Conservation (phyloP, 2,797 vertebrate species). For the Trichosurus vulpecula region DNA sequence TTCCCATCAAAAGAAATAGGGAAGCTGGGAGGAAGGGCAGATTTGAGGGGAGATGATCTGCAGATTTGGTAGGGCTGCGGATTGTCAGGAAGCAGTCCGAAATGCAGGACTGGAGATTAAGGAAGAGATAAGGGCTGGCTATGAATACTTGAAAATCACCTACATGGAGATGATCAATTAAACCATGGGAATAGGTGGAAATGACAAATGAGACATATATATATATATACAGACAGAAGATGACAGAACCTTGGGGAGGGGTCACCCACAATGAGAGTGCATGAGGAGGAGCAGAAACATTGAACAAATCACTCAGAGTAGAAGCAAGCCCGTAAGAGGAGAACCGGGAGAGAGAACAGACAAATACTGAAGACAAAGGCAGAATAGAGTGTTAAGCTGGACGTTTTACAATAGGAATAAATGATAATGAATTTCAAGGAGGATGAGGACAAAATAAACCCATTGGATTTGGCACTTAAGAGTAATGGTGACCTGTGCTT, state of each 20-base stretch:
- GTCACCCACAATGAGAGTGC: too few species aligned
- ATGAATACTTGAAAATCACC: neutral
- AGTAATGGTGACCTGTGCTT: neutral
- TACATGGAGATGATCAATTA: neutral
- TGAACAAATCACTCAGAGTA: too few species aligned
- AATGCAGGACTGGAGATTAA: neutral
- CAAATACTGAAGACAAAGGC: neutral
- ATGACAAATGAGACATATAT: too few species aligned
- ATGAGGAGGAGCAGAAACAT: too few species aligned
- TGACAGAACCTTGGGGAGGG: too few species aligned
- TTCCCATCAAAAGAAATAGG: too few species aligned
- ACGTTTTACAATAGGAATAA: neutral
- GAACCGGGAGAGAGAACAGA: neutral
- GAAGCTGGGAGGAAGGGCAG: too few species aligned
- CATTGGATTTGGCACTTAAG: neutral
- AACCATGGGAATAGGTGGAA: too few species aligned
- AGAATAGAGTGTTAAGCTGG: neutral
- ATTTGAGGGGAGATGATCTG: too few species aligned
- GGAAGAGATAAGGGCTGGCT: neutral
- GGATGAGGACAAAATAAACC: neutral
- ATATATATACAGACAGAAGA: too few species aligned
- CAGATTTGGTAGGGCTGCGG: too few species aligned
- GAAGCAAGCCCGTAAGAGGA: neutral
- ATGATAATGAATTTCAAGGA: neutral
- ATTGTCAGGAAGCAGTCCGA: neutral